Conservation (phyloP, 2,888 invertebrate species). For the Panzeria rudis region DNA sequence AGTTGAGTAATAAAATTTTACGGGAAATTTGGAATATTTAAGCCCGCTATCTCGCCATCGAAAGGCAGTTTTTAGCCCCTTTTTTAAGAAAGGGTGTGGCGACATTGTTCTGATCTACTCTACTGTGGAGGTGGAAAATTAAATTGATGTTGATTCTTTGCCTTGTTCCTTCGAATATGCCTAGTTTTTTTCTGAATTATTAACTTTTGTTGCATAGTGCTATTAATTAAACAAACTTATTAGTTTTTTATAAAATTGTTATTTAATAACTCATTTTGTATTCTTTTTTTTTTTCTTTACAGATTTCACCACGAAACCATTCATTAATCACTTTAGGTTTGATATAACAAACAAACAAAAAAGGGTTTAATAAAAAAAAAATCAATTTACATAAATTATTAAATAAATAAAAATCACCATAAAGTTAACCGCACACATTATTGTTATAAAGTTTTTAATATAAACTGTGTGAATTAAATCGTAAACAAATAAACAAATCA, state of each 20-base stretch:
- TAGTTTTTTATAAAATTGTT: neutral
- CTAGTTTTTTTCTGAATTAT: too few species aligned
- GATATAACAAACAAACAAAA: neutral
- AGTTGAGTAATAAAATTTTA: too few species aligned
- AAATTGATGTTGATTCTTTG: too few species aligned
- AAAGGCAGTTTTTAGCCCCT: too few species aligned
- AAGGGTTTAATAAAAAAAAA: neutral
- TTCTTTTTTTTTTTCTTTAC: slow-evolving; percentile 44
- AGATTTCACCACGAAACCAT: slow-evolving; percentile 19
- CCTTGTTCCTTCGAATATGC: too few species aligned
- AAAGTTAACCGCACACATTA: slow-evolving; percentile 24
- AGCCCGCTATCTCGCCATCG: too few species aligned
- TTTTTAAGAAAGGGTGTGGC: too few species aligned
- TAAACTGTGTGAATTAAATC: slow-evolving; percentile 53
- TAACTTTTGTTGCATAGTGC: too few species aligned
- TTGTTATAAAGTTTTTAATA: slow-evolving; percentile 3
- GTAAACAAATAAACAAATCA: slow-evolving; percentile 41
- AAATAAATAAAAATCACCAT: slow-evolving; percentile 25
- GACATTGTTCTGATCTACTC: too few species aligned
- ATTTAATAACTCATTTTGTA: neutral
- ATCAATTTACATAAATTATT: slow-evolving; percentile 39
- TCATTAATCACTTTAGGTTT: slow-evolving; percentile 23
- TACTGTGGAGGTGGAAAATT: too few species aligned
- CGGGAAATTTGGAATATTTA: too few species aligned
- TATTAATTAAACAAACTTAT: too few species aligned